phyloP scores from a whole-genome alignment of 2,888 invertebrate genomes.

The Lamellibrachia satsuma region DNA sequence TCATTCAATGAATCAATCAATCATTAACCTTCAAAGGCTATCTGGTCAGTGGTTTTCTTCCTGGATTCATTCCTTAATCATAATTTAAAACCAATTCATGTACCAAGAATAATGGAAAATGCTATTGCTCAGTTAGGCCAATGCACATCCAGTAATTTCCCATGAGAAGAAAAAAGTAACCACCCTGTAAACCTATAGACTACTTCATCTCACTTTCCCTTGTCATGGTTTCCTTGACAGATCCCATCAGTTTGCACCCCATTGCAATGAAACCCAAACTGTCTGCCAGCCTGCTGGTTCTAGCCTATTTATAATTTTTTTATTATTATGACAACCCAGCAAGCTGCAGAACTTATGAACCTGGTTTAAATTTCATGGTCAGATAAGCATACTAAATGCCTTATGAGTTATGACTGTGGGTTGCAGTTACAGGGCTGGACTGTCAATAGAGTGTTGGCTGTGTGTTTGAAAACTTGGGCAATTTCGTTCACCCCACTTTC shows the following conservation, averaged over 20 bases:
- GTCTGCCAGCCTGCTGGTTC: neutral
- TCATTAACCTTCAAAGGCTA: neutral
- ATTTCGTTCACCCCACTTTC: too few relatives aligned
- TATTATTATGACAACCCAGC: neutral
- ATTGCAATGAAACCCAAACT: conserved; percentile 6
- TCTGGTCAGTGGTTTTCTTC: too few relatives aligned
- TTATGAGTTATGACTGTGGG: neutral
- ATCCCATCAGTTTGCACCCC: neutral
- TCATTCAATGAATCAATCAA: neutral
- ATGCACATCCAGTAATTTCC: neutral
- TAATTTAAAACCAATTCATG: neutral
- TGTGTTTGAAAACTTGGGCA: neutral
- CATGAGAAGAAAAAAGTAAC: neutral
- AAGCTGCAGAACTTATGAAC: neutral
- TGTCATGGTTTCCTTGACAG: neutral
- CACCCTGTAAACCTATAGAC: neutral
- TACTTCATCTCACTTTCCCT: neutral
- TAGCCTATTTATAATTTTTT: conserved; percentile 6
- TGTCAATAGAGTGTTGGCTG: neutral
- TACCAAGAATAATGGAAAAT: neutral
- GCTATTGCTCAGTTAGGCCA: neutral
- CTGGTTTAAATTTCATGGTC: neutral
- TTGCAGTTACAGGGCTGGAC: too few relatives aligned
- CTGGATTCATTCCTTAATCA: too few relatives aligned
- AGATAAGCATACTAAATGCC: neutral